phyloP scores from a whole-genome alignment of 2,113 vertebrate species.

The Patagioenas fasciata region DNA sequence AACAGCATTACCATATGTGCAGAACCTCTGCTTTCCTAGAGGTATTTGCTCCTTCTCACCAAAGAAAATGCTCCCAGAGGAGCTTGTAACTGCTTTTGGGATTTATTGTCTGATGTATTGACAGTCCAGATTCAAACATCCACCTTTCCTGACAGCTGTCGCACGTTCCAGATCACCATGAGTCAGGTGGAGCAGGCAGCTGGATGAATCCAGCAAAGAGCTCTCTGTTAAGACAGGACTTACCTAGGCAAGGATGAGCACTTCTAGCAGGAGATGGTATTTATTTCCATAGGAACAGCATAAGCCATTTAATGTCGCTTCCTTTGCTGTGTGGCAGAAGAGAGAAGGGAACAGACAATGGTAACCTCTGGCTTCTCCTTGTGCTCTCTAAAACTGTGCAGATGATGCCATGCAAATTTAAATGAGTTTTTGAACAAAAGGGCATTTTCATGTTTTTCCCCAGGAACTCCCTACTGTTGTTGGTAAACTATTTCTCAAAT shows the following conservation, averaged over 20 bases:
- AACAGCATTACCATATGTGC: background rate
- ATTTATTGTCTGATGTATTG: background rate
- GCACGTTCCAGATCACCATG: rapidly evolving
- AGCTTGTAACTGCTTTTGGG: background rate
- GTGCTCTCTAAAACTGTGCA: background rate
- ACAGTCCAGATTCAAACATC: background rate
- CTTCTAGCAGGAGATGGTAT: background rate
- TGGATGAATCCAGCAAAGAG: background rate
- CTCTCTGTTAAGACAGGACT: background rate
- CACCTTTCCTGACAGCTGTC: background rate
- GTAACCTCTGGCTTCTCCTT: background rate
- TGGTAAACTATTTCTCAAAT: background rate
- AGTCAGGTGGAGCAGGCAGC: background rate
- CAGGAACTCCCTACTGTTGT: background rate
- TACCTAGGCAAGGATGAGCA: background rate
- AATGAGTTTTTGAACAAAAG: background rate
- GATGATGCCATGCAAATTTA: background rate
- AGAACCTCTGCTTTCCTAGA: background rate
- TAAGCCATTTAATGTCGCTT: background rate
- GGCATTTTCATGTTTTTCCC: background rate
- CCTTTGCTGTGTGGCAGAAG: background rate
- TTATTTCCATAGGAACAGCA: background rate
- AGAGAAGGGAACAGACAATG: background rate
- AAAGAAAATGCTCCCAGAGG: background rate
- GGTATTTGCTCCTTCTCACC: background rate